phyloP scores from a whole-genome alignment of 2,888 invertebrate genomes.

The Drosophila vallismaia region DNA sequence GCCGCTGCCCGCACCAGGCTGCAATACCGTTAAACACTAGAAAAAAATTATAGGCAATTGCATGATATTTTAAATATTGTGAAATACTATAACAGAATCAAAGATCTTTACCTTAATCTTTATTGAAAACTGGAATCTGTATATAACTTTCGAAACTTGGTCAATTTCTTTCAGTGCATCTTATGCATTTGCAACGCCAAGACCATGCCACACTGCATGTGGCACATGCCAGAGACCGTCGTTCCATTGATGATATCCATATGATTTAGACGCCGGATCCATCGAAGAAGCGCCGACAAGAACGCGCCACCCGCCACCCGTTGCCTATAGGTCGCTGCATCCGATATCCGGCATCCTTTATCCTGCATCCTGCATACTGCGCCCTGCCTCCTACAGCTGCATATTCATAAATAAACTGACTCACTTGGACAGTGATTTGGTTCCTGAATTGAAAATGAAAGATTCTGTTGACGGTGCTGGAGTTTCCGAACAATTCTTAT shows the following conservation, averaged over 20 bases:
- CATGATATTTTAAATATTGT: no score
- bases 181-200: constrained; percentile 55
- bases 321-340: constrained; percentile 9
- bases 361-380: neutral
- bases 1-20: constrained; percentile 41
- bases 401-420: constrained; percentile 30
- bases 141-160: no score
- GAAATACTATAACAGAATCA: no score
- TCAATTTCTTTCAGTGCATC: constrained; percentile 28
- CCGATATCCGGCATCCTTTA: constrained; percentile 22
- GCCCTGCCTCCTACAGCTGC: constrained; percentile 9
- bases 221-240: constrained; percentile 45
- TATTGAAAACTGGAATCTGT: no score
- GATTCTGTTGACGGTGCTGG: constrained; percentile 15
- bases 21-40: constrained; percentile 1
- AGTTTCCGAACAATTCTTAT: no score
- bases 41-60: neutral
- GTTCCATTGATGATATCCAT: constrained; percentile 54
- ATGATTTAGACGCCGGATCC: constrained; percentile 40
- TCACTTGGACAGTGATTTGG: constrained; percentile 36
- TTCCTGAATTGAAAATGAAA: constrained; percentile 21
- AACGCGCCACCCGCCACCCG: constrained; percentile 15
- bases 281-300: constrained; percentile 19
- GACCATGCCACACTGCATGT: constrained; percentile 32
- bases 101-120: no score